Percentiles rank a stretch among this genome's conserved stretches.
Conservation (phyloP, 1,140 invertebrate genomes). For the Calliopsis andreniformis region DNA sequence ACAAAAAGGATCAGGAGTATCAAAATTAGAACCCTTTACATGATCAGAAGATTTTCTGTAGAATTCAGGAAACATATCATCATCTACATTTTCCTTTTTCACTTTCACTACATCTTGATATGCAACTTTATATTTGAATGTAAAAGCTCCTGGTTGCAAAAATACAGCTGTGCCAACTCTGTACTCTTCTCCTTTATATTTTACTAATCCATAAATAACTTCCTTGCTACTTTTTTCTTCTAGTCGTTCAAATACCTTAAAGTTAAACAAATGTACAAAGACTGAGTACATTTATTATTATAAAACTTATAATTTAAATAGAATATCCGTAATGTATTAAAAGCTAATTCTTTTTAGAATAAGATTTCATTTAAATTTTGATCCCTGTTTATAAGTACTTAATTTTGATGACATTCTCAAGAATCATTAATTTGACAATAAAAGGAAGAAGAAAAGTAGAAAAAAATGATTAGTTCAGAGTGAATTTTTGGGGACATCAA, state of each 20-base stretch:
- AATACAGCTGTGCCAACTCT: conserved; percentile 88
- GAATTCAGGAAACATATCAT: conserved; percentile 88
- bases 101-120: conserved; percentile 68
- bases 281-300: too few relatives aligned
- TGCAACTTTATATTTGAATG: conserved; percentile 81
- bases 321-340: too few relatives aligned
- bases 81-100: conserved; percentile 84
- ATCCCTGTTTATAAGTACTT: too few relatives aligned
- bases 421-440: too few relatives aligned
- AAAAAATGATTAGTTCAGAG: too few relatives aligned
- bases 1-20: conserved; percentile 89
- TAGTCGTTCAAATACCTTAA: conserved; percentile 64
- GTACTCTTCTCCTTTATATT: conserved; percentile 83
- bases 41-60: conserved; percentile 88
- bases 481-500: too few relatives aligned
- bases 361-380: too few relatives aligned
- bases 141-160: conserved; percentile 85
- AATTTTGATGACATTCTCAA: too few relatives aligned
- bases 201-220: conserved; percentile 67
- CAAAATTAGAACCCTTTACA: conserved; percentile 88
- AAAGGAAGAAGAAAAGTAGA: conserved; percentile 51
- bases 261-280: conserved; percentile 84
- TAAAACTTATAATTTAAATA: too few relatives aligned
- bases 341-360: too few relatives aligned
- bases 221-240: conserved; percentile 62